Evolutionary conservation across 2,113 vertebrate species (phyloP).

Genomic region (Apteryx mantelli): DNA sequence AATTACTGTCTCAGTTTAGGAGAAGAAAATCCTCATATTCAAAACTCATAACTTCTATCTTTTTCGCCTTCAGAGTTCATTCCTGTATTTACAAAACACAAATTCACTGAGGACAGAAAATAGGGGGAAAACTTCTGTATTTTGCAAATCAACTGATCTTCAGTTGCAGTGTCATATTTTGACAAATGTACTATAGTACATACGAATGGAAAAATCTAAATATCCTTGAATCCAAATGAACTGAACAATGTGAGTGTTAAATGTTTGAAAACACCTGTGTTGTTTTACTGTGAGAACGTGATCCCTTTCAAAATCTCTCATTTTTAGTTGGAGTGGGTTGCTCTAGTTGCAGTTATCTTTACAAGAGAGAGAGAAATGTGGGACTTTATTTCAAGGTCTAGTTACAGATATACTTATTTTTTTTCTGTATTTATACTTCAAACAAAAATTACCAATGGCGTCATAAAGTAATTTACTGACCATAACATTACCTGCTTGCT

Average conservation of each 20-base stretch:
- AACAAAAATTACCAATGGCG: background rate
- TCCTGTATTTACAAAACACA: background rate
- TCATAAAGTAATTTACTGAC: background rate
- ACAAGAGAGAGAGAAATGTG: background rate
- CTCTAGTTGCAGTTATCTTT: background rate
- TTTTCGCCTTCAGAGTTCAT: background rate
- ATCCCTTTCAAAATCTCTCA: background rate
- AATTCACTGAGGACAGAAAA: background rate
- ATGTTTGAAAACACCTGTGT: background rate
- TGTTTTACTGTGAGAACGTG: background rate
- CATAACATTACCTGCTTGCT: background rate
- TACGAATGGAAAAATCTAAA: background rate
- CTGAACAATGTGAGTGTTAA: background rate
- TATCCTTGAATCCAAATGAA: background rate
- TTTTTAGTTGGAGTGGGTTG: background rate
- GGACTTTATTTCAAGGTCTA: background rate
- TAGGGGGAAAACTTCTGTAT: background rate
- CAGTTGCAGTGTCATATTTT: background rate
- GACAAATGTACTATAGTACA: background rate
- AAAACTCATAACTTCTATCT: background rate
- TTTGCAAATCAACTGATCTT: background rate
- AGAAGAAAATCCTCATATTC: background rate
- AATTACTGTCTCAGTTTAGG: accelerated
- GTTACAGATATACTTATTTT: background rate
- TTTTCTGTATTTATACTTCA: background rate